These are phyloP conservation scores for Phyllotis vaccarum DNA, from an alignment of 2,797 vertebrate species.

Conservation along the genomic window DNA sequence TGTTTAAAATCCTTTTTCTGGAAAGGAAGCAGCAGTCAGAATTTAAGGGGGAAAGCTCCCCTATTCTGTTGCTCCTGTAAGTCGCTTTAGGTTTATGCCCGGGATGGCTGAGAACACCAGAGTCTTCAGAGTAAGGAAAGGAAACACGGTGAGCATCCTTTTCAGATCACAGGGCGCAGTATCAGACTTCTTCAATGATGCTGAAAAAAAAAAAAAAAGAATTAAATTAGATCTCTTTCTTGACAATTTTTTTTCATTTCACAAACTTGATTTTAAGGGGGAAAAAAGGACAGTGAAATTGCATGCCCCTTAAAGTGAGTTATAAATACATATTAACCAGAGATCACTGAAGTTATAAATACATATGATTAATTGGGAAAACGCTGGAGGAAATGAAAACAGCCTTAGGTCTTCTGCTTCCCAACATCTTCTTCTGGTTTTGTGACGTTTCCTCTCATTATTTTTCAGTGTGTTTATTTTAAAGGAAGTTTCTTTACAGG, in stretches of 20 bases:
- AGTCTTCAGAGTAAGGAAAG: not conserved
- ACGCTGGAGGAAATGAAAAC: conserved; percentile 70
- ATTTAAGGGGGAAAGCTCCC: not conserved
- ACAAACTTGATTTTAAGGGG: not conserved
- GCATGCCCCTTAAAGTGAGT: conserved; percentile 33
- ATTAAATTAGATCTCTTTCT: not conserved
- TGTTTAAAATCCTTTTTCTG: conserved; percentile 1
- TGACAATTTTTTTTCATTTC: not conserved
- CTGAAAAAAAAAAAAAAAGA: not conserved
- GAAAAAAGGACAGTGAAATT: not conserved
- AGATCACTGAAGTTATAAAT: conserved; percentile 66
- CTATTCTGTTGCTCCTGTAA: not conserved
- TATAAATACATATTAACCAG: conserved; percentile 71
- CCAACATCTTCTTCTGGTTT: conserved; percentile 77
- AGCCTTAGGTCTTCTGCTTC: conserved; percentile 66
- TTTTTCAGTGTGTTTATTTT: conserved; percentile 76
- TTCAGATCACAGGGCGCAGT: not conserved
- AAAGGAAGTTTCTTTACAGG: conserved; percentile 75
- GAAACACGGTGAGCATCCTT: not conserved
- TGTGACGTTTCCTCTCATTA: conserved; percentile 79
- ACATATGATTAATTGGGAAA: conserved; percentile 72
- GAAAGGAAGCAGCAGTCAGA: conserved; percentile 16
- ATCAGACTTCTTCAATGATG: not conserved
- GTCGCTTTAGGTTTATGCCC: not conserved
- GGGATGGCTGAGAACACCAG: not conserved